phyloP scores from a whole-genome alignment of 2,797 vertebrate genomes.

The Sarcophilus harrisii region DNA sequence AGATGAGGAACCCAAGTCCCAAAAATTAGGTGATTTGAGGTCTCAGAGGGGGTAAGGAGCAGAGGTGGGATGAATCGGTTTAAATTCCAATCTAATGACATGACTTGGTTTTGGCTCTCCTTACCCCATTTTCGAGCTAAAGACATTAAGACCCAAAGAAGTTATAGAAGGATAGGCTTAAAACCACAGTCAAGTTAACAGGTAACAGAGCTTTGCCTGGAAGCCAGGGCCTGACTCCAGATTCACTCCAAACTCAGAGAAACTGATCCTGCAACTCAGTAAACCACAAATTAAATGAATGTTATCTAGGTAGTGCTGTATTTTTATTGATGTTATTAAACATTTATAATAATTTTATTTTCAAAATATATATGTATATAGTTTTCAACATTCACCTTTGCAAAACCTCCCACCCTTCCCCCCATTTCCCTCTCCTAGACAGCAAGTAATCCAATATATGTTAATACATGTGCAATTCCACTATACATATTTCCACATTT shows the following conservation, averaged over 20 bases:
- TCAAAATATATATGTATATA: too few species aligned
- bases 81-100: background rate
- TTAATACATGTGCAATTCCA: too few species aligned
- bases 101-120: background rate
- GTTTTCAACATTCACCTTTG: too few species aligned
- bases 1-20: background rate
- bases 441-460: too few species aligned
- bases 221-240: background rate
- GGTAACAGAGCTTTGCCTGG: background rate
- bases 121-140: background rate
- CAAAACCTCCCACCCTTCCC: too few species aligned
- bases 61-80: background rate
- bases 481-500: too few species aligned
- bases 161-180: background rate
- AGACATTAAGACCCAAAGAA: background rate
- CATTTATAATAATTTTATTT: too few species aligned
- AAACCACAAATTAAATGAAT: background rate
- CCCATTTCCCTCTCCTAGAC: too few species aligned
- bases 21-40: background rate
- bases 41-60: background rate
- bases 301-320: background rate
- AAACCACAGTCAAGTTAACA: background rate
- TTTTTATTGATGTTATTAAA: background rate
- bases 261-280: background rate
- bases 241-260: background rate